phyloP scores from a whole-genome alignment of 1,140 invertebrate genomes.

The Leptinotarsa texana region DNA sequence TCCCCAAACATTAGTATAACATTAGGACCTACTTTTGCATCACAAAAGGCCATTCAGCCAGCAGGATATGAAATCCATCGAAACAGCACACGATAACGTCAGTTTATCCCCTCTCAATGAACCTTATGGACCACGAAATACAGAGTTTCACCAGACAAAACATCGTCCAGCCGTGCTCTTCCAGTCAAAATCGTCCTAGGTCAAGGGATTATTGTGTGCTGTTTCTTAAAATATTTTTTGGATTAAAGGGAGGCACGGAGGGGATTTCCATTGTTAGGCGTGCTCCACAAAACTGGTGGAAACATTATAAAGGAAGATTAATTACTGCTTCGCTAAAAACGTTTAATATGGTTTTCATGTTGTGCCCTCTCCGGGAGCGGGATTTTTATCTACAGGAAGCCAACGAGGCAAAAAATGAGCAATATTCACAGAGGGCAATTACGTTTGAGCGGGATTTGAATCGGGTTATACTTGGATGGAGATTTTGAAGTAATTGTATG shows the following conservation, averaged over 20 bases:
- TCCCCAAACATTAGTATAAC: slow-evolving; percentile 2
- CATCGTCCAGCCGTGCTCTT: too few species aligned
- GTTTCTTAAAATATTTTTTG: slow-evolving; percentile 4
- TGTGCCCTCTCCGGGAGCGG: slow-evolving; percentile 5
- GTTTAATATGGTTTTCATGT: slow-evolving; percentile 19
- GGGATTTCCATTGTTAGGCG: neutral
- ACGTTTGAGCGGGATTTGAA: neutral
- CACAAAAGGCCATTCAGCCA: neutral
- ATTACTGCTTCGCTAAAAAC: neutral
- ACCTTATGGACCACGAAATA: too few species aligned
- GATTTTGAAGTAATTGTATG: too few species aligned
- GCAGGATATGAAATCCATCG: too few species aligned
- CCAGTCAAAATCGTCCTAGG: neutral
- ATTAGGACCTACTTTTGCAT: slow-evolving; percentile 3
- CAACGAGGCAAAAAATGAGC: slow-evolving; percentile 1
- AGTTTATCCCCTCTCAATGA: too few species aligned
- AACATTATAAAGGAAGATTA: slow-evolving; percentile 20
- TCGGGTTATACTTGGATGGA: neutral
- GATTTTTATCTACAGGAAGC: slow-evolving; percentile 12
- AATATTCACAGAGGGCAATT: slow-evolving; percentile 1
- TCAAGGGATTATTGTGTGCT: slow-evolving; percentile 3
- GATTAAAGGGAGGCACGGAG: slow-evolving; percentile 2
- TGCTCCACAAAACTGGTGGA: slow-evolving; percentile 7
- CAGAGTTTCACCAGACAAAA: too few species aligned
- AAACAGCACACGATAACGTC: too few species aligned